phyloP scores from a whole-genome alignment of 2,113 vertebrate species.

The Pollachius pollachius region DNA sequence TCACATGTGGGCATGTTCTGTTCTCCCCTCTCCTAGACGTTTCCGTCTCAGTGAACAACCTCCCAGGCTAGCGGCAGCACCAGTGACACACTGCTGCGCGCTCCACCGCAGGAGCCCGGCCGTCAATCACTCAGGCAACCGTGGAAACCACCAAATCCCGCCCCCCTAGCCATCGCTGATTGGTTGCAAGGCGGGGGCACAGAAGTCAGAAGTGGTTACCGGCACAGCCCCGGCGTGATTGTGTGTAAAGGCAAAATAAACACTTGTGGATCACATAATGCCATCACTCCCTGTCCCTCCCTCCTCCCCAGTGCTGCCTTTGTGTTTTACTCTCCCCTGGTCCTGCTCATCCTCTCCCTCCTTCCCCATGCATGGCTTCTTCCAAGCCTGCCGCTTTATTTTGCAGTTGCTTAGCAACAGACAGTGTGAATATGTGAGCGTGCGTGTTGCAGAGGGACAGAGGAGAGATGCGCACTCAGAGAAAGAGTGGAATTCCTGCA shows the following conservation, averaged over 20 bases:
- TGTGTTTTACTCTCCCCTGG: background rate
- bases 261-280: background rate
- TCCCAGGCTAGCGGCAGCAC: background rate
- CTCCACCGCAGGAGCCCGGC: background rate
- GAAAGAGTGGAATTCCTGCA: background rate
- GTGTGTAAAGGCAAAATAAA: background rate
- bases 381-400: background rate
- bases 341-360: background rate
- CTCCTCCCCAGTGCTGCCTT: background rate
- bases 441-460: background rate
- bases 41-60: background rate
- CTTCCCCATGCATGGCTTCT: background rate
- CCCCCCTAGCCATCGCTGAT: background rate
- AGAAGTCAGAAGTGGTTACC: background rate
- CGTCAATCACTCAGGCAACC: background rate
- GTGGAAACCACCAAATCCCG: background rate
- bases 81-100: constrained; percentile 1
- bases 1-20: background rate
- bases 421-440: background rate
- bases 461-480: background rate
- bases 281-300: background rate
- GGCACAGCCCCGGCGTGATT: background rate
- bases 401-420: constrained; percentile 3
- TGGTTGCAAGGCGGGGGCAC: background rate
- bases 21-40: background rate